These are phyloP conservation scores for Ophonus ardosiacus DNA, from an alignment of 2,888 invertebrate species.

Conservation along the genomic window DNA sequence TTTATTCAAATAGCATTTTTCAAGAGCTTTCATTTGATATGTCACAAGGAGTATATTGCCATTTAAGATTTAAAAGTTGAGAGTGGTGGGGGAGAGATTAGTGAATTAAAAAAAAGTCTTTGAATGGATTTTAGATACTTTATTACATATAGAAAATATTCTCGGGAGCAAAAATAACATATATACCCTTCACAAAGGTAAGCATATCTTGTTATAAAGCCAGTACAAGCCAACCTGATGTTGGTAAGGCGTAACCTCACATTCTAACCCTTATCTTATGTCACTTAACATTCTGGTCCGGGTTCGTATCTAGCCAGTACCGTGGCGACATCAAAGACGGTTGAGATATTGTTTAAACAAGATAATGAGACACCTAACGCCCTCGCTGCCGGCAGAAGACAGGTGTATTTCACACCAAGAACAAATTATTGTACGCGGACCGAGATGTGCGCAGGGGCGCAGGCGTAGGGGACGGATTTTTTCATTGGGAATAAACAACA, in stretches of 20 bases:
- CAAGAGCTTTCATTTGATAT: too few species aligned
- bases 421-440: background rate
- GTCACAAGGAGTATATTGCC: too few species aligned
- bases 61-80: too few species aligned
- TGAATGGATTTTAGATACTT: too few species aligned
- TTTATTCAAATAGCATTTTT: too few species aligned
- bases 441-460: background rate
- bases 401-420: background rate
- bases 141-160: too few species aligned
- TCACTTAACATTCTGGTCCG: slow-evolving; percentile 8
- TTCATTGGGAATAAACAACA: background rate
- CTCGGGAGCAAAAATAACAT: too few species aligned
- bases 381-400: background rate
- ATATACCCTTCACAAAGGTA: background rate
- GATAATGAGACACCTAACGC: slow-evolving; percentile 37
- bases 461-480: background rate
- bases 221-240: background rate
- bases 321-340: slow-evolving; percentile 19
- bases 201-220: background rate
- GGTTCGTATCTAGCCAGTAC: background rate
- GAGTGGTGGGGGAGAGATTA: too few species aligned
- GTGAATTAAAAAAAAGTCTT: too few species aligned
- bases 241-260: background rate
- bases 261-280: slow-evolving; percentile 1
- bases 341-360: slow-evolving; percentile 37